These are phyloP conservation scores for Antheraea mylitta DNA, from an alignment of 1,140 invertebrate genomes.

Conservation along the genomic window DNA sequence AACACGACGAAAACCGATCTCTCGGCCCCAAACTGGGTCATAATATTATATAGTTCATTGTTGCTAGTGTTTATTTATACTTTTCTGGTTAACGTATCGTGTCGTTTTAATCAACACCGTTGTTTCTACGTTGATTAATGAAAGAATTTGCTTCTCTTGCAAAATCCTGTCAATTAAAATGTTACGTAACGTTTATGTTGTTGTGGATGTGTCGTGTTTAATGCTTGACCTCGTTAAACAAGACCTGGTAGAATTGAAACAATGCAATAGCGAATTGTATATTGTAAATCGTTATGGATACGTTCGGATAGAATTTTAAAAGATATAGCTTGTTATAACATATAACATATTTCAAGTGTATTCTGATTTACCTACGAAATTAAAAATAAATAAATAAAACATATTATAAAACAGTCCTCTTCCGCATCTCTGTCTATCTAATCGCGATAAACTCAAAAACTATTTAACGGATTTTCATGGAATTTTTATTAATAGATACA, in stretches of 20 bases:
- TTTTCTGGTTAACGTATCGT: neutral
- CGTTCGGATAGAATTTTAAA: neutral
- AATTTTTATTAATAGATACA: too few relatives aligned
- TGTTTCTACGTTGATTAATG: neutral
- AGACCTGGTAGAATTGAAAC: neutral
- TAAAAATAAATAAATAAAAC: too few relatives aligned
- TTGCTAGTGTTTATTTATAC: neutral
- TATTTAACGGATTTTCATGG: too few relatives aligned
- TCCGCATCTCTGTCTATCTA: too few relatives aligned
- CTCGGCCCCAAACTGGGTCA: neutral
- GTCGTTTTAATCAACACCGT: neutral
- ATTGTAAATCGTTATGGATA: neutral
- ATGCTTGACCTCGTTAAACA: constrained; percentile 33
- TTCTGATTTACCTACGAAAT: too few relatives aligned
- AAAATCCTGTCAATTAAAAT: constrained; percentile 14
- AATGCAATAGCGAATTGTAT: neutral
- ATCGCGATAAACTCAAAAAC: too few relatives aligned
- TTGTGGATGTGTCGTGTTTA: constrained; percentile 21
- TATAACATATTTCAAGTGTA: too few relatives aligned
- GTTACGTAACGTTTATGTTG: constrained; percentile 1
- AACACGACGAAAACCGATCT: neutral
- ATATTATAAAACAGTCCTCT: too few relatives aligned
- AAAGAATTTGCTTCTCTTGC: constrained; percentile 9
- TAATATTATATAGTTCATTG: neutral
- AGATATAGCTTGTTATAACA: too few relatives aligned